These are phyloP conservation scores for Leiothrix lutea DNA, from an alignment of 2,113 vertebrate species.

Conservation along the genomic window DNA sequence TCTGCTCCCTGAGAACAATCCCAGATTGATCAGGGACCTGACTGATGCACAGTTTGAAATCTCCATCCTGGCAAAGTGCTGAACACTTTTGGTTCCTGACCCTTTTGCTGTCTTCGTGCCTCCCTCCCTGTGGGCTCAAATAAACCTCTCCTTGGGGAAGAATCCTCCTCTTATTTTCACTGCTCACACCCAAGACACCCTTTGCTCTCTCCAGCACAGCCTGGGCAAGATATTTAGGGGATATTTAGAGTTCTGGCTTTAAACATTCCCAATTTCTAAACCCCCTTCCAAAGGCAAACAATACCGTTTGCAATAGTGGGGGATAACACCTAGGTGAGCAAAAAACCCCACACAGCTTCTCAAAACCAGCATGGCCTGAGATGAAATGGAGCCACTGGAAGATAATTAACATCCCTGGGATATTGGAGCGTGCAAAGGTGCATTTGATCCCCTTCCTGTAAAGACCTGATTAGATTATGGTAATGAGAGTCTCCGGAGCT, in stretches of 20 bases:
- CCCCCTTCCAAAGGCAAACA: background rate
- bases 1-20: background rate
- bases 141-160: background rate
- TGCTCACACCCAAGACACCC: background rate
- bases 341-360: background rate
- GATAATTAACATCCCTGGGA: background rate
- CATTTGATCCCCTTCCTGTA: conserved; percentile 16
- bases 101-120: background rate
- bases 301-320: background rate
- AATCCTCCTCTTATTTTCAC: background rate
- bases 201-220: background rate
- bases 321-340: background rate
- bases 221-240: background rate
- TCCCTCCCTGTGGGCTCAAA: background rate
- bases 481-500: conserved; percentile 20
- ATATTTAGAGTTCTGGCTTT: background rate
- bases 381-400: background rate
- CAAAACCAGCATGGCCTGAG: background rate
- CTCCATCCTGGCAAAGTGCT: background rate
- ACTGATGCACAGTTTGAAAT: background rate
- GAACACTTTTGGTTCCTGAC: background rate
- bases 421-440: background rate
- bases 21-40: background rate
- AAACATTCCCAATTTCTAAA: background rate
- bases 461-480: conserved; percentile 15